Evolutionary conservation across 2,113 vertebrate genomes (phyloP).

Genomic region (Orcinus orca): DNA sequence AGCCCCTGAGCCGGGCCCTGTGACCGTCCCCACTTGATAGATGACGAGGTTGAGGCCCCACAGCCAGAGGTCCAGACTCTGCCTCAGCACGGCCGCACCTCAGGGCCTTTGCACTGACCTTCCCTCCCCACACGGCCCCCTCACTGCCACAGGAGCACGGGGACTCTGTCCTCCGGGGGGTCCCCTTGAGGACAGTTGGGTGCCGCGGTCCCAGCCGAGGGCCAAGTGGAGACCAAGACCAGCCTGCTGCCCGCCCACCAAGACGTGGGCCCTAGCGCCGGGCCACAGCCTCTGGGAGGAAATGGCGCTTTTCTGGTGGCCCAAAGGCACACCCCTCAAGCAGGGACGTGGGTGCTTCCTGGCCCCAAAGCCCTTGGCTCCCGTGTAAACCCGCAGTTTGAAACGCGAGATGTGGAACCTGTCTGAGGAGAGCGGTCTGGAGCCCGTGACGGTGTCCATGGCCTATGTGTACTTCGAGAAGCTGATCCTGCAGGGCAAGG

Average conservation of each 20-base stretch:
- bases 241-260: not conserved
- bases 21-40: accelerated
- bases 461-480: slow-evolving; percentile 99
- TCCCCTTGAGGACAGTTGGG: not conserved
- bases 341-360: not conserved
- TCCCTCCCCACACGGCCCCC: not conserved
- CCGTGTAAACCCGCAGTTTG: slow-evolving; percentile 82
- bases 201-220: accelerated
- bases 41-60: not conserved
- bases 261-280: not conserved
- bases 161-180: not conserved
- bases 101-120: not conserved
- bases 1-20: not conserved
- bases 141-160: not conserved
- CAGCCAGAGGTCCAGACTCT: accelerated
- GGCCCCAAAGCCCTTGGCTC: not conserved
- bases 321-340: accelerated
- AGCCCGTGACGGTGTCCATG: slow-evolving; percentile 95
- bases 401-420: slow-evolving; percentile 94
- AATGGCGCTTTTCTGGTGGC: accelerated
- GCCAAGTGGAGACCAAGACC: not conserved
- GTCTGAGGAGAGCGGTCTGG: slow-evolving; percentile 91
- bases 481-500: slow-evolving; percentile 94
- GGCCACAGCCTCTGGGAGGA: not conserved
- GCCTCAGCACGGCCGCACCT: accelerated